phyloP scores from a whole-genome alignment of 2,797 vertebrate genomes.

The Saxicola maurus region DNA sequence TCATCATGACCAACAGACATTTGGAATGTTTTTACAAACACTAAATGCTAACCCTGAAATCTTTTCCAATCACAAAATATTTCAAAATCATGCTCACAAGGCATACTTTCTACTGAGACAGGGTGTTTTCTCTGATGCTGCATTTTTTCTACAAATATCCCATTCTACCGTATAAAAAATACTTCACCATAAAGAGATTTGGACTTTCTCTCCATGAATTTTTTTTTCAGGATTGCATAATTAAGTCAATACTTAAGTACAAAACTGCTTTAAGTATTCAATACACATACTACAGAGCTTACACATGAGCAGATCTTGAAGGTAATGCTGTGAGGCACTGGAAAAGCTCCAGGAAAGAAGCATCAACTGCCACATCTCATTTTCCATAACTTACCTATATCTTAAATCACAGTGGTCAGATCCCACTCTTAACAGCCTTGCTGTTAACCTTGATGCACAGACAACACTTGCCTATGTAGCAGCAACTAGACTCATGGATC shows the following conservation, averaged over 20 bases:
- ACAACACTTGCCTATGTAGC: not conserved
- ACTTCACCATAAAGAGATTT: not conserved
- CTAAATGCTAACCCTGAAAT: not conserved
- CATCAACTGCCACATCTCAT: not conserved
- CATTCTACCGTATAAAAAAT: not conserved
- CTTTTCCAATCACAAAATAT: not conserved
- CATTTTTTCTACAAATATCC: not conserved
- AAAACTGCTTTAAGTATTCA: not conserved
- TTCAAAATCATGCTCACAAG: not conserved
- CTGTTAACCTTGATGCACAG: fast-evolving
- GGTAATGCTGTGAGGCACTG: not conserved
- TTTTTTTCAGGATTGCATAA: not conserved
- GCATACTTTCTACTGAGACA: not conserved
- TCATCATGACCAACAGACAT: not conserved
- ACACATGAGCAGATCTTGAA: not conserved
- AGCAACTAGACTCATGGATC: not conserved
- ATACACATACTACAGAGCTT: not conserved
- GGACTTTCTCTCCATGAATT: not conserved
- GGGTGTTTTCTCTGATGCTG: not conserved
- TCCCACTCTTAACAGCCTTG: not conserved
- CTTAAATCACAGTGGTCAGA: not conserved
- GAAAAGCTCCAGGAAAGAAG: not conserved
- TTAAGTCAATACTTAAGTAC: not conserved
- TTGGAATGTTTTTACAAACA: not conserved
- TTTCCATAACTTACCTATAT: not conserved